These are phyloP conservation scores for Mobula hypostoma DNA, from an alignment of 2,113 vertebrate genomes.

Conservation along the genomic window DNA sequence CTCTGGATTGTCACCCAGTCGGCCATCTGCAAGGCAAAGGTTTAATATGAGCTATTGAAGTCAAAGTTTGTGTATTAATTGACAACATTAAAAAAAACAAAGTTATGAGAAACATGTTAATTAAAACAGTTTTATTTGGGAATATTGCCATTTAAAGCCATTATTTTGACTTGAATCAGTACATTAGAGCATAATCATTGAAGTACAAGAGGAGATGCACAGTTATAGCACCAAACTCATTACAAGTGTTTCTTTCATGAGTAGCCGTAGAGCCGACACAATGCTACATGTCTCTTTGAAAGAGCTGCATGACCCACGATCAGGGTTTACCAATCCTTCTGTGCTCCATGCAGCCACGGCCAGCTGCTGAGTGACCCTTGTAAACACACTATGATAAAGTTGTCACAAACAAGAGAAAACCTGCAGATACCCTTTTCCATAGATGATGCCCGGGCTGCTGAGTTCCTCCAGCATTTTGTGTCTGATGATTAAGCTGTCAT, in stretches of 20 bases:
- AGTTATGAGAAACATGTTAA: background rate
- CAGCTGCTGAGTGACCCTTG: constrained; percentile 57
- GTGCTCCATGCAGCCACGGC: background rate
- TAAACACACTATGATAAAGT: constrained; percentile 44
- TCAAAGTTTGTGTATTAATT: background rate
- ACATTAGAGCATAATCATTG: background rate
- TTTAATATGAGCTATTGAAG: no score
- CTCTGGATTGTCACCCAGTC: background rate
- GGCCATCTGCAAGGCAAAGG: background rate
- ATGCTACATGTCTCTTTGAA: background rate
- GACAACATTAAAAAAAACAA: background rate
- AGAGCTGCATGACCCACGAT: background rate
- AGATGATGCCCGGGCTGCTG: no score
- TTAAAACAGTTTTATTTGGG: constrained; percentile 28
- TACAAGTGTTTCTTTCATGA: background rate
- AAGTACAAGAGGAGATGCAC: background rate
- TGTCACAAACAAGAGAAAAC: constrained; percentile 24
- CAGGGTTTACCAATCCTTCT: background rate
- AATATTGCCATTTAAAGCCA: constrained; percentile 20
- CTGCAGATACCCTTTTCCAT: no score
- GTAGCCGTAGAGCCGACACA: background rate
- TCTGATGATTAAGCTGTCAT: constrained; percentile 39
- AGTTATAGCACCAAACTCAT: constrained; percentile 16
- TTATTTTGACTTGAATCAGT: constrained; percentile 11
- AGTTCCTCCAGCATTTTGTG: no score